Evolutionary conservation across 2,113 vertebrate genomes (phyloP).

Genomic region (Conger conger): DNA sequence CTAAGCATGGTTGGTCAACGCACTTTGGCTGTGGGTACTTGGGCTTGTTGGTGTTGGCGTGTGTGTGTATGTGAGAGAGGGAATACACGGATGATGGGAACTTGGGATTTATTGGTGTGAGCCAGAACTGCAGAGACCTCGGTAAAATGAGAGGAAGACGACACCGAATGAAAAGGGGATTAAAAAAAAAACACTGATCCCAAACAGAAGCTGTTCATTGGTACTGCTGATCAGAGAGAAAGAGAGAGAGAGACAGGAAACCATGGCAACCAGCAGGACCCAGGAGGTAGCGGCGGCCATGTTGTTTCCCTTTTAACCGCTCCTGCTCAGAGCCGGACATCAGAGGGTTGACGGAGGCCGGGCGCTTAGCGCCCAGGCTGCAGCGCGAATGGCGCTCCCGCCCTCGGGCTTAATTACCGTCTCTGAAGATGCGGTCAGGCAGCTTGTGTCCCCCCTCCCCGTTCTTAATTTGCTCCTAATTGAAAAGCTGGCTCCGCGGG

Average conservation of each 20-base stretch:
- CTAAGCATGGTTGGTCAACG: not conserved
- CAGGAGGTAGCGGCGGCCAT: constrained; percentile 13
- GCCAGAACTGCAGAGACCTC: not conserved
- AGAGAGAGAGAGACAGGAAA: not conserved
- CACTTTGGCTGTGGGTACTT: not conserved
- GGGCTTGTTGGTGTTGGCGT: not conserved
- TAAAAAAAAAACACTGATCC: not conserved
- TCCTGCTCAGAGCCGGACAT: not conserved
- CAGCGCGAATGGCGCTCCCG: not conserved
- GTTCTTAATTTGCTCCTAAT: constrained; percentile 15
- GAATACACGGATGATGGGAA: not conserved
- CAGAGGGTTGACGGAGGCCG: not conserved
- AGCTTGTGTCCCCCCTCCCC: not conserved
- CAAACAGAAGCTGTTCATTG: not conserved
- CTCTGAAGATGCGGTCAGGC: not conserved
- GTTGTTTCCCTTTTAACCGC: constrained; percentile 6
- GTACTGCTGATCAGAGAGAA: not conserved
- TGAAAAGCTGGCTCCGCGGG: not conserved
- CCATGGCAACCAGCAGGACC: constrained; percentile 23
- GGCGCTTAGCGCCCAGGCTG: not conserved
- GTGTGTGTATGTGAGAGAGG: not conserved
- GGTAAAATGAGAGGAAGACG: not conserved
- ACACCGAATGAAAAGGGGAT: not conserved
- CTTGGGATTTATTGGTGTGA: not conserved
- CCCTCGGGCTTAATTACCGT: not conserved